A percentile compares a stretch with the other conserved stretches of the same genome.
Conservation (phyloP, 1,140 invertebrate genomes). For the Helicoverpa zea region DNA sequence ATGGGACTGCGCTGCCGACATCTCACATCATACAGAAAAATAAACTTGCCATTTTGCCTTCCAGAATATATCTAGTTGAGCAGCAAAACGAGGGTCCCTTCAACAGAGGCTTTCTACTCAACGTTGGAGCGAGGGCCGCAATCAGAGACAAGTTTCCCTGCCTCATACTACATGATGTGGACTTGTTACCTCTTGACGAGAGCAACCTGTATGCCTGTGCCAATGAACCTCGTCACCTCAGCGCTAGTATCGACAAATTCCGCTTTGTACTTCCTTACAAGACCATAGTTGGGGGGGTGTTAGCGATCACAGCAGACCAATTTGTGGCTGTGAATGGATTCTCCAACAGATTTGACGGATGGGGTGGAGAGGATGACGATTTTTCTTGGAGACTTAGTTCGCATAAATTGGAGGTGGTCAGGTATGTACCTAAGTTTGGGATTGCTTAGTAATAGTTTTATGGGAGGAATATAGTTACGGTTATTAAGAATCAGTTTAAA, state of each 20-base stretch:
- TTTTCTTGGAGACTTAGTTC: constrained; percentile 89
- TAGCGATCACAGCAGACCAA: constrained; percentile 90
- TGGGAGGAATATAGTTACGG: too few relatives aligned
- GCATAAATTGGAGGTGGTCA: constrained; percentile 63
- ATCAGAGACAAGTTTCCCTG: constrained; percentile 92
- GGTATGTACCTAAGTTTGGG: too few relatives aligned
- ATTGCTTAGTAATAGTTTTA: constrained; percentile 45
- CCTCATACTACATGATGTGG: constrained; percentile 98
- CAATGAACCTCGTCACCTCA: constrained; percentile 95
- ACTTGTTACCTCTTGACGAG: constrained; percentile 96
- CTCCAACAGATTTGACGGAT: constrained; percentile 95
- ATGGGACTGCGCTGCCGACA: too few relatives aligned
- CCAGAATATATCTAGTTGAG: constrained; percentile 95
- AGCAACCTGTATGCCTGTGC: constrained; percentile 97
- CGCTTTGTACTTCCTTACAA: constrained; percentile 90
- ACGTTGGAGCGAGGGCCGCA: constrained; percentile 95
- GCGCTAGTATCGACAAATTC: constrained; percentile 96
- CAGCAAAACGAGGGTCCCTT: constrained; percentile 93
- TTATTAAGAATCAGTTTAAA: background rate
- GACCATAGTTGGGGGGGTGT: constrained; percentile 91
- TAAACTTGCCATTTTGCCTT: constrained; percentile 4
- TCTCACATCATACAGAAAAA: too few relatives aligned
- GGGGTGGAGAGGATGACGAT: constrained; percentile 98
- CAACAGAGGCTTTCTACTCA: constrained; percentile 96
- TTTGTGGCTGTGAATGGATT: constrained; percentile 96